These are phyloP conservation scores for Acleris sparsana DNA, from an alignment of 2,888 invertebrate genomes.

Conservation along the genomic window DNA sequence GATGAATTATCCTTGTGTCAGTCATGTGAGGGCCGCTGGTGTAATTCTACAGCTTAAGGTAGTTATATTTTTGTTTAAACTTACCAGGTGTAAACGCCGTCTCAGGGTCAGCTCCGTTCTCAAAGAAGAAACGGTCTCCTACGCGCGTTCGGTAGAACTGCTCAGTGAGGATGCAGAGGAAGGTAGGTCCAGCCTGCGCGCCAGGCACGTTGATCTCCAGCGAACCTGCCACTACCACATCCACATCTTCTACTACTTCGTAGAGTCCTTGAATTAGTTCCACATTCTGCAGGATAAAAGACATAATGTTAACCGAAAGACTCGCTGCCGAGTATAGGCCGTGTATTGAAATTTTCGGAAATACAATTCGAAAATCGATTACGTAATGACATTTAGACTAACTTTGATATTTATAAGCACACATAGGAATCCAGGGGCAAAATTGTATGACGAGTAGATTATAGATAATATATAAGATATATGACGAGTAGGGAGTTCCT, in stretches of 20 bases:
- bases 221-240: constrained; percentile 92
- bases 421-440: too few species aligned
- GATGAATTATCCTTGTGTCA: too few species aligned
- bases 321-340: too few species aligned
- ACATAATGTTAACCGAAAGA: background rate
- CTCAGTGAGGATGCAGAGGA: constrained; percentile 92
- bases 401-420: too few species aligned
- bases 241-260: constrained; percentile 90
- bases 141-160: constrained; percentile 94
- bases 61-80: constrained; percentile 35
- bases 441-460: too few species aligned
- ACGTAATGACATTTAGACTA: too few species aligned
- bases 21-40: too few species aligned
- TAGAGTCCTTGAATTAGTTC: constrained; percentile 86
- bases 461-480: too few species aligned
- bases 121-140: constrained; percentile 94
- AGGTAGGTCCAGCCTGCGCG: constrained; percentile 93
- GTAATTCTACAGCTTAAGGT: too few species aligned
- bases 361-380: too few species aligned
- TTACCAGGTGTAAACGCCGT: constrained; percentile 86
- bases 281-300: constrained; percentile 81
- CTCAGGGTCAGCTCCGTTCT: constrained; percentile 84
- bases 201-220: constrained; percentile 90
- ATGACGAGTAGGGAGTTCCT: too few species aligned
- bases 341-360: too few species aligned